A percentile compares a stretch with the other conserved stretches of the same genome.
These are phyloP conservation scores for Mantis religiosa DNA, from an alignment of 2,888 invertebrate species.

Conservation along the genomic window DNA sequence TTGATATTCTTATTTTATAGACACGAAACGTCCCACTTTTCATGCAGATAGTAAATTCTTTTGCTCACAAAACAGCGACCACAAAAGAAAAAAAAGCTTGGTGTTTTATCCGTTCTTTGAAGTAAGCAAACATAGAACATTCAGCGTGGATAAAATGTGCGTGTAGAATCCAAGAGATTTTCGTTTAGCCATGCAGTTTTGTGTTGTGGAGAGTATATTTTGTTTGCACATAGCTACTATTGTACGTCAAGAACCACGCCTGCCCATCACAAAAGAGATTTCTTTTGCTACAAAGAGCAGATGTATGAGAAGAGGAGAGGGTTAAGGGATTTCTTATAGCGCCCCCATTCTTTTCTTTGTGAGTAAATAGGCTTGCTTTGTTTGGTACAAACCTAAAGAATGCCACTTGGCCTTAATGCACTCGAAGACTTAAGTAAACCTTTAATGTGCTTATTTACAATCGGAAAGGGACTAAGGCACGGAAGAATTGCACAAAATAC, in stretches of 20 bases:
- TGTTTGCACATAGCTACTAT: background rate
- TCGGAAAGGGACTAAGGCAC: too few species aligned
- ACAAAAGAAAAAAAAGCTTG: too few species aligned
- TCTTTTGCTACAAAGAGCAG: background rate
- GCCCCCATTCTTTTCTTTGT: background rate
- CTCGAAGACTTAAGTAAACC: background rate
- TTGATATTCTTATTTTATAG: too few species aligned
- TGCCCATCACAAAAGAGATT: background rate
- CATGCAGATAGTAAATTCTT: too few species aligned
- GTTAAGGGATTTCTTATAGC: background rate
- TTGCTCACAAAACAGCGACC: too few species aligned
- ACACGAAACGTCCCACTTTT: too few species aligned
- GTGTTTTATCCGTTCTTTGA: background rate
- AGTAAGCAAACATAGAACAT: background rate
- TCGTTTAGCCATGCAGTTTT: background rate
- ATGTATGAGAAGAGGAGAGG: background rate
- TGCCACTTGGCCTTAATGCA: background rate
- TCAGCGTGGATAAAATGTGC: too few species aligned
- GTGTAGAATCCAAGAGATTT: background rate
- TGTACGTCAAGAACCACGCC: too few species aligned
- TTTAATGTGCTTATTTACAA: background rate
- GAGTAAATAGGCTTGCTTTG: background rate
- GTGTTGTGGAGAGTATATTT: background rate
- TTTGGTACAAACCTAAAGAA: background rate
- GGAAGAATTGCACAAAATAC: too few species aligned